Conservation (phyloP, 2,888 invertebrate genomes). For the Neoscelio sp. region DNA sequence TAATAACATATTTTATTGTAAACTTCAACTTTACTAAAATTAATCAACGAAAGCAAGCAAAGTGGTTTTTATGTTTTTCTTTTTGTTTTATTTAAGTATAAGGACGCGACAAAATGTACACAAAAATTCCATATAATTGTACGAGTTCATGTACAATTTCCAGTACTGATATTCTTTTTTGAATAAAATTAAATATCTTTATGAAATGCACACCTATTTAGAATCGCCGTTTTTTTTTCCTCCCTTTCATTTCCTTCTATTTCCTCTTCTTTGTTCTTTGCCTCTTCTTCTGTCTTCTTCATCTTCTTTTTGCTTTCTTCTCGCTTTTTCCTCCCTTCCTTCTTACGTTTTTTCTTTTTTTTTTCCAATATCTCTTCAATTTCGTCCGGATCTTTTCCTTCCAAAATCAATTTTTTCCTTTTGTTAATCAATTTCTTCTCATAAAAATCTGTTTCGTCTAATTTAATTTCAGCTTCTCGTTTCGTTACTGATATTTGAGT, state of each 20-base stretch:
- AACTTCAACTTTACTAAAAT: no score
- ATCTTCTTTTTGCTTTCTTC: slow-evolving; percentile 7
- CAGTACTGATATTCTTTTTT: no score
- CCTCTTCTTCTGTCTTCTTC: neutral
- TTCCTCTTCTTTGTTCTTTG: neutral
- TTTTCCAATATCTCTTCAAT: slow-evolving; percentile 86
- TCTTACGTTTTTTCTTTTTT: slow-evolving; percentile 79
- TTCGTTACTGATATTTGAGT: slow-evolving; percentile 96
- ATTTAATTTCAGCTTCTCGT: slow-evolving; percentile 95
- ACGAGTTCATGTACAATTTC: no score
- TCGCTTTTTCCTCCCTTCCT: slow-evolving; percentile 67
- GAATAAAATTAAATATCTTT: no score
- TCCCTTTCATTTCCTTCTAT: neutral
- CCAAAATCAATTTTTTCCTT: slow-evolving; percentile 93
- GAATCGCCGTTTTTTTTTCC: neutral
- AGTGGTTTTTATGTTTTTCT: no score
- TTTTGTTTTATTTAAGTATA: no score
- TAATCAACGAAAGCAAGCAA: no score
- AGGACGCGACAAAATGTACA: no score
- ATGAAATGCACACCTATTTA: no score
- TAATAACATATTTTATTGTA: no score
- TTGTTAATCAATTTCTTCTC: slow-evolving; percentile 94
- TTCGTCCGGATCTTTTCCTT: slow-evolving; percentile 92
- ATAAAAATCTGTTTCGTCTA: slow-evolving; percentile 96
- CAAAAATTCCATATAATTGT: no score